These are phyloP conservation scores for Anolis carolinensis DNA, from an alignment of 2,113 vertebrate genomes.

Conservation along the genomic window DNA sequence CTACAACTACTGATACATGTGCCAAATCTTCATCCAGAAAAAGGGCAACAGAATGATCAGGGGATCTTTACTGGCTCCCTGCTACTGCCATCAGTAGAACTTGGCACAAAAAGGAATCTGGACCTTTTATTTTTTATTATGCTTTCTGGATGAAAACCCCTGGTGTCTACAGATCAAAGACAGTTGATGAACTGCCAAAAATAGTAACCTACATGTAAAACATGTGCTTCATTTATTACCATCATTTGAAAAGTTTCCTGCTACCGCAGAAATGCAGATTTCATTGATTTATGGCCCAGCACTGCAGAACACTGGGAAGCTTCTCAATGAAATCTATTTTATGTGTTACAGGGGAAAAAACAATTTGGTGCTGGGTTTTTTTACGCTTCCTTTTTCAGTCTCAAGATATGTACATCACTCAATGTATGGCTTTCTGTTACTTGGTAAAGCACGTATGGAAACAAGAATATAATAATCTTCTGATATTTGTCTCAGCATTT, in stretches of 20 bases:
- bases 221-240: constrained; percentile 73
- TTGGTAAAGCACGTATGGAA: constrained; percentile 33
- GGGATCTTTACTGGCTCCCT: constrained; percentile 35
- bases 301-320: constrained; percentile 53
- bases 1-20: neutral
- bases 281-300: constrained; percentile 70
- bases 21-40: constrained; percentile 20
- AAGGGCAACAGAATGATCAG: neutral
- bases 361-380: constrained; percentile 51
- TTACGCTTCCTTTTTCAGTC: constrained; percentile 41
- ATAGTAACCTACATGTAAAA: constrained; percentile 75
- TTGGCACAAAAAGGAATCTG: constrained; percentile 59
- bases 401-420: constrained; percentile 40
- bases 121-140: constrained; percentile 68
- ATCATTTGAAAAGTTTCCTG: constrained; percentile 76
- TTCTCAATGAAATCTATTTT: constrained; percentile 70
- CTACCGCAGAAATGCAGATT: constrained; percentile 75
- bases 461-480: constrained; percentile 41
- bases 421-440: constrained; percentile 49
- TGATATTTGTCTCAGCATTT: constrained; percentile 42
- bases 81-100: constrained; percentile 52
- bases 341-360: constrained; percentile 51
- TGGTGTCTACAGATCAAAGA: constrained; percentile 70
- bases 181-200: constrained; percentile 73
- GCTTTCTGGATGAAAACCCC: constrained; percentile 64